Evolutionary conservation across 2,797 vertebrate species (phyloP), one percentile per base, ranked within the genome.

Genomic region (Urocyon cinereoargenteus): DNA sequence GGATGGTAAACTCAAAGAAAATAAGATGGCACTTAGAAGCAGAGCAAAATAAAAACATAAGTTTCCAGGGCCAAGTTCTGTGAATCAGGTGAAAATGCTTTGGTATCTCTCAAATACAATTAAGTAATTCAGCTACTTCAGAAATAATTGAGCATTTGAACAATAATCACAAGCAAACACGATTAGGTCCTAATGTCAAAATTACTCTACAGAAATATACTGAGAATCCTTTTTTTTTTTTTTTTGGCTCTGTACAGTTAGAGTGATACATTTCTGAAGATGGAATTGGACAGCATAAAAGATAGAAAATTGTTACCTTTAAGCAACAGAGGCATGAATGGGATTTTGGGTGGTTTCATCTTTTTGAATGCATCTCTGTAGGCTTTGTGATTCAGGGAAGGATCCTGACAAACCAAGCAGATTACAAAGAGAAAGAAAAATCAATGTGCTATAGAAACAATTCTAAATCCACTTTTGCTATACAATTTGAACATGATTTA

Each of bases 341-440:
- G 99, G 91, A 99, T 99, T 99, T 99, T 99, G 10, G 99, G 99
- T 55, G 99, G 99, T 98, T 99, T 99, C 99, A 99, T 99, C 99
- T 99, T 99, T 98, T 99, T 99, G 99, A 99, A 99, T 85, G 99
- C 99, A 96, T 99, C 99, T 98, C 99, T 99, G 98, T 99, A 99
- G 98, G 99, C 99, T 99, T 99, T 99, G 99, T 99, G 99, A 98
- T 99, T 99, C 98, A 99, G 98, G 19, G 99, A 99, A 61, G 99
- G 99, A 98, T 99, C 99, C 99, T 99, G 99, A 92, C 98, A 98
- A 99, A 98, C 98, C 97, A 98, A 98, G 98, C 98, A 98, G 95
- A 98, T 97, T 96, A 96, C 40, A 96, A 92, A 94, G 86, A 98
- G 97, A 98, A 89, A 91, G 68, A 78, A 98, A 98, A 98, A 99